A percentile compares a stretch with the other conserved stretches of the same genome.
Conservation (phyloP, 2,888 invertebrate species). For the Scaptomyza parva region DNA sequence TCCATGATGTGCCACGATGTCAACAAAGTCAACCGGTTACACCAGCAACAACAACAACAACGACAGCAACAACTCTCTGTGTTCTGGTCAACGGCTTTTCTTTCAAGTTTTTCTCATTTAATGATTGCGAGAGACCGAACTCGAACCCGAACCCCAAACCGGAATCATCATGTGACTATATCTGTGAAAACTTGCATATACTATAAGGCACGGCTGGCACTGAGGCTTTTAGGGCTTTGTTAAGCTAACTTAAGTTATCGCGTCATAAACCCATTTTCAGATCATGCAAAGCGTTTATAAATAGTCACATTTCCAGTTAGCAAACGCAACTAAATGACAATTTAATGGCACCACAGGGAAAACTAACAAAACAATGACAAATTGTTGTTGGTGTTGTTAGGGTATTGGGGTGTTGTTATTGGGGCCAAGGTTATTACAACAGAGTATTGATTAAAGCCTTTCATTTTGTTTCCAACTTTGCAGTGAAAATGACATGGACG, state of each 20-base stretch:
- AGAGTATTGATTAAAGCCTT: constrained; percentile 7
- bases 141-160: constrained; percentile 67
- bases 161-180: constrained; percentile 55
- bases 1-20: constrained; percentile 27
- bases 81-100: constrained; percentile 45
- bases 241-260: constrained; percentile 27
- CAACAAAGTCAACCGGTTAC: constrained; percentile 65
- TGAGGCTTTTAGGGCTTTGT: constrained; percentile 4
- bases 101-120: constrained; percentile 46
- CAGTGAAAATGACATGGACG: constrained; percentile 93
- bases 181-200: constrained; percentile 1
- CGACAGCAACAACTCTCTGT: no score
- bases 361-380: constrained; percentile 21
- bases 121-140: no score
- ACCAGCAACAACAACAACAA: constrained; percentile 38
- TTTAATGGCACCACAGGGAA: constrained; percentile 27
- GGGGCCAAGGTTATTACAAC: constrained; percentile 43
- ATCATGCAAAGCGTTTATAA: constrained; percentile 59
- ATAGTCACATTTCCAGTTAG: constrained; percentile 43
- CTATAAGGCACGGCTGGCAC: not conserved
- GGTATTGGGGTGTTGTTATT: no score
- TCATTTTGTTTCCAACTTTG: constrained; percentile 24
- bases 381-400: constrained; percentile 21
- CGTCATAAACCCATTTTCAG: constrained; percentile 40
- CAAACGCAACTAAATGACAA: constrained; percentile 14